These are phyloP conservation scores for Bombus sylvicola DNA, from an alignment of 1,140 invertebrate species.

Conservation along the genomic window DNA sequence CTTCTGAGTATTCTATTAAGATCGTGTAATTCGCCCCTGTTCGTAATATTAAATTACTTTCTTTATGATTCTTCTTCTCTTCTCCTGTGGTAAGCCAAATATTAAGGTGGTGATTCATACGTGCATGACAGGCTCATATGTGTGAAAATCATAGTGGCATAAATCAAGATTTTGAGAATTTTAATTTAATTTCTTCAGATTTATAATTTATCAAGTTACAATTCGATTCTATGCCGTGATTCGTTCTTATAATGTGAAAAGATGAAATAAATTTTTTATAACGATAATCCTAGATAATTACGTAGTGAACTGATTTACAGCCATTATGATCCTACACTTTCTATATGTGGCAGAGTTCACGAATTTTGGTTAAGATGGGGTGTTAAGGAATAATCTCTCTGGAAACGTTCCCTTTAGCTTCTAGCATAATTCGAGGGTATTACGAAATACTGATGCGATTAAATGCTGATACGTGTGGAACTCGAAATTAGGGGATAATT, in stretches of 20 bases:
- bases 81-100: too few relatives aligned
- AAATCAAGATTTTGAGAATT: too few relatives aligned
- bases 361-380: not conserved
- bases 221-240: not conserved
- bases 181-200: too few relatives aligned
- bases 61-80: too few relatives aligned
- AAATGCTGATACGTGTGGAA: not conserved
- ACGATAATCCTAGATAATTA: too few relatives aligned
- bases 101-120: too few relatives aligned
- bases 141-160: too few relatives aligned
- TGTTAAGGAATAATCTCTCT: not conserved
- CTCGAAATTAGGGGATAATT: not conserved
- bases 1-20: not conserved
- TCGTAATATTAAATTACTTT: slow-evolving; percentile 5
- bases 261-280: too few relatives aligned
- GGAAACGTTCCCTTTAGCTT: not conserved
- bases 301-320: too few relatives aligned
- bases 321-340: too few relatives aligned
- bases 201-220: too few relatives aligned
- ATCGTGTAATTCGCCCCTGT: not conserved
- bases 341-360: not conserved
- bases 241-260: not conserved
- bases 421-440: not conserved
- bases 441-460: not conserved
- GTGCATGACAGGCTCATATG: too few relatives aligned